Base-by-base conservation (phyloP, 2,113 vertebrate species). In the Saccopteryx leptura region DNA sequence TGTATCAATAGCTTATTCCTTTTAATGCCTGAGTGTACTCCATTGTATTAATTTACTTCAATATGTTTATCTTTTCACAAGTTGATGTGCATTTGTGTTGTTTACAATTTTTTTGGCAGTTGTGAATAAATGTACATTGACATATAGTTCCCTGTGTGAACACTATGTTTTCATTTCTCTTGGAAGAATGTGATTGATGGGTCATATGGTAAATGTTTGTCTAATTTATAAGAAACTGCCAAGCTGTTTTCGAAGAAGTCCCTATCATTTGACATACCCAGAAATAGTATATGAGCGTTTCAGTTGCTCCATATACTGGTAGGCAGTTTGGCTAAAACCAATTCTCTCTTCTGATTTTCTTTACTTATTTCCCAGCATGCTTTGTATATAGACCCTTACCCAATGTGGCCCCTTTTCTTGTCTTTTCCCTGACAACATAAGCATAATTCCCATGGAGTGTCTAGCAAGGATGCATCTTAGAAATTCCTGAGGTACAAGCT, bases 401-500 rank as follows among this genome's bases (percentile, higher is more conserved):
- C 4, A 0, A 21, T 9, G 11, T 5, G 31, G 9, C 52, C 78
- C 23, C 7, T 68, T 60, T 26, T 61, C 39, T 86, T 86, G 21
- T 61, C 39, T 52, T 31, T 50, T 61, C 26, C 23, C 19, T 5
- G 11, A 56, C 12, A 85, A 82, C 13, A 24, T 68, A 86, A 75
- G 26, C n/a, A 46, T 39, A 76, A 71, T 82, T 95, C 65, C 71
- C 66, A 86, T 28, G 58, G 39, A 76, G 13, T 10, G 13, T 74
- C 91, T 58, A 91, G 60, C 9, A 39, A 93, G 50, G 58, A n/a
- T 65, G 95, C 71, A 95, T 88, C 85, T 92, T 54, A 86, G 18
- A 86, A 83, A 78, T 79, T 58, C 68, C 28, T 92, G 84, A 95
- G 71, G 1, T 76, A 48, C 50, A 95, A 58, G 17, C 82, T 66